Conservation (phyloP, 1,140 invertebrate species). For the Zeugodacus cucurbitae region DNA sequence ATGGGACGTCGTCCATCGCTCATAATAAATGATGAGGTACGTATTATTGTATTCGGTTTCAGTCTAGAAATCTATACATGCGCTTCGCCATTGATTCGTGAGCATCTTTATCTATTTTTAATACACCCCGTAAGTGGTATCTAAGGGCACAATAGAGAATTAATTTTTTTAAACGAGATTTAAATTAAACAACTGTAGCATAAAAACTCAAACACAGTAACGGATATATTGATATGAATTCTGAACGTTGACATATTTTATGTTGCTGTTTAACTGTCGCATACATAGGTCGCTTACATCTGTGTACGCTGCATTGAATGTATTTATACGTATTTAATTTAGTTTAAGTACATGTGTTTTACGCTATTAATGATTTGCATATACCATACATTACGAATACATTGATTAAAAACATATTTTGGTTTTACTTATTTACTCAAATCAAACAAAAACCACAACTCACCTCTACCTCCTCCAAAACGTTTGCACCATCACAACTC, state of each 20-base stretch:
- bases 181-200: too few relatives aligned
- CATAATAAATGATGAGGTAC: slow-evolving; percentile 94
- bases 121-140: too few relatives aligned
- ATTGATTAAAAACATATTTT: background rate
- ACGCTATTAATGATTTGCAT: background rate
- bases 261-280: background rate
- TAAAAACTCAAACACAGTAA: background rate
- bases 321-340: background rate
- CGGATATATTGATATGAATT: background rate
- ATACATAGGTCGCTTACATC: background rate
- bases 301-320: background rate
- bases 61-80: background rate
- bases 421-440: background rate
- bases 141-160: background rate
- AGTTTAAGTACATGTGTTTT: background rate
- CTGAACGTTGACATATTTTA: background rate
- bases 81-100: background rate
- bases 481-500: background rate
- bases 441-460: slow-evolving; percentile 5
- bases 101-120: background rate
- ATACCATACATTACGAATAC: background rate
- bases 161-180: too few relatives aligned
- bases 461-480: background rate
- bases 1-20: slow-evolving; percentile 85
- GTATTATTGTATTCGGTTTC: slow-evolving; percentile 41